These are phyloP conservation scores for Pocillopora verrucosa DNA, from an alignment of 64 coral and sea anemone genomes.

Conservation along the genomic window DNA sequence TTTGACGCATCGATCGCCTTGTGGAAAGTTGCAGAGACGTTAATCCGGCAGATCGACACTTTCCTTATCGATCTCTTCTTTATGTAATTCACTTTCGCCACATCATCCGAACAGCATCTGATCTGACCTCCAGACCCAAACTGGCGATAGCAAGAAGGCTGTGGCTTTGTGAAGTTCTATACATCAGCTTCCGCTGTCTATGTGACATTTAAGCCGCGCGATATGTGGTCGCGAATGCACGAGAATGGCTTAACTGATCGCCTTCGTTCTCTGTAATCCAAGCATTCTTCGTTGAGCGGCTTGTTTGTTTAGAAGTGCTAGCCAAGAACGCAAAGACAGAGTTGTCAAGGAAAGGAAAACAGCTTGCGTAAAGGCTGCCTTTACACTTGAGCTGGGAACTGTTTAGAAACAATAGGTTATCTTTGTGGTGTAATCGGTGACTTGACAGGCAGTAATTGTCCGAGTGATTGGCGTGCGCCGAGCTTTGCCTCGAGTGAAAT, in stretches of 20 bases:
- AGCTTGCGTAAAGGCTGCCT: slow-evolving; percentile 21
- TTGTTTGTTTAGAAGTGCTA: slow-evolving; percentile 22
- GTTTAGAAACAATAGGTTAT: slow-evolving; percentile 53
- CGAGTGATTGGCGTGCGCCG: slow-evolving; percentile 35
- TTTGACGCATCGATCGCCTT: slow-evolving; percentile 32
- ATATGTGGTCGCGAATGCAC: slow-evolving; percentile 42
- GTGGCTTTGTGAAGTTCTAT: not conserved
- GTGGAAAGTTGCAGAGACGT: slow-evolving; percentile 22
- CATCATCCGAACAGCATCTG: slow-evolving; percentile 16
- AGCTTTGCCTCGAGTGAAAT: slow-evolving; percentile 9
- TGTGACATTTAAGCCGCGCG: slow-evolving; percentile 39
- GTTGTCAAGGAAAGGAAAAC: slow-evolving; percentile 30
- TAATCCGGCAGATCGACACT: slow-evolving; percentile 7
- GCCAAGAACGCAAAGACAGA: slow-evolving; percentile 15
- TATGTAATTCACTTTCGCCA: slow-evolving; percentile 31
- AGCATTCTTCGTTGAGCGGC: not conserved
- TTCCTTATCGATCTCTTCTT: slow-evolving; percentile 26
- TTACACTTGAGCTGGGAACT: slow-evolving; percentile 25
- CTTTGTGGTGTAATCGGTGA: slow-evolving; percentile 47
- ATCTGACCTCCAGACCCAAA: slow-evolving; percentile 40
- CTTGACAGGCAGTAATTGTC: slow-evolving; percentile 50
- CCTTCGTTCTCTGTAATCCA: not conserved
- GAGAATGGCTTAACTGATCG: not conserved
- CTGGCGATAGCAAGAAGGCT: slow-evolving; percentile 15
- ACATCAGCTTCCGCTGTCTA: slow-evolving; percentile 2